Base-by-base conservation (phyloP, 2,113 vertebrate genomes). In the Axis porcinus region DNA sequence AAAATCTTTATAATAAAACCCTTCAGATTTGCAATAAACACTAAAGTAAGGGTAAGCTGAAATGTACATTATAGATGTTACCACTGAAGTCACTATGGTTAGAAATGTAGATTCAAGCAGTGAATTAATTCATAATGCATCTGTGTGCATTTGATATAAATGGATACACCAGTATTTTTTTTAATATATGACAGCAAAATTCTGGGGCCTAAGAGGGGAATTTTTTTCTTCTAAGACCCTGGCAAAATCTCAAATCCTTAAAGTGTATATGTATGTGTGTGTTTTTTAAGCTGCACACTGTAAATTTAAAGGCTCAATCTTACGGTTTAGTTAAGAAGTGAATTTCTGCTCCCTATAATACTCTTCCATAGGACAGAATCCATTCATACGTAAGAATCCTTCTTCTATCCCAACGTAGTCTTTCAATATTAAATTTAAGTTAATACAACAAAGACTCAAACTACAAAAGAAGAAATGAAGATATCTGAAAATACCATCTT, bases 21-120 rank as follows among this genome's bases (percentile, higher is more conserved):
- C 92, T 98, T 97, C 98, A 97, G 86, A 95, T 97, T 97, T 98
- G 86, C 55, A 97, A 98, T 95, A 98, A 97, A 97, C 97, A 94
- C 27, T 84, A 30, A 92, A 97, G 95, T 96, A 58, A 97, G 96
- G 98, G 95, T 58, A 97, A 98, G 97, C 87, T 98, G 98, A 98
- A 98, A 97, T 97, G 98, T 97, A 98, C 89, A 98, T 91, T 89
- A 81, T 92, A 98, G 97, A 85, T 97, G 97, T 98, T 96, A 98
- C 97, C 98, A 92, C 47, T 94, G 95, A 98, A 99, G 98, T 98
- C 96, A 98, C 79, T 98, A 90, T 95, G 67, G 33, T 94, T 96
- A 98, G 97, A 97, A 91, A 97, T 98, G 90, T 78, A 97, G 93
- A 95, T 94, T 97, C 92, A 91, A 98, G 93, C 95, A 97, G 95